phyloP scores from a whole-genome alignment of 2,113 vertebrate species.

The Atlantisia rogersi region DNA sequence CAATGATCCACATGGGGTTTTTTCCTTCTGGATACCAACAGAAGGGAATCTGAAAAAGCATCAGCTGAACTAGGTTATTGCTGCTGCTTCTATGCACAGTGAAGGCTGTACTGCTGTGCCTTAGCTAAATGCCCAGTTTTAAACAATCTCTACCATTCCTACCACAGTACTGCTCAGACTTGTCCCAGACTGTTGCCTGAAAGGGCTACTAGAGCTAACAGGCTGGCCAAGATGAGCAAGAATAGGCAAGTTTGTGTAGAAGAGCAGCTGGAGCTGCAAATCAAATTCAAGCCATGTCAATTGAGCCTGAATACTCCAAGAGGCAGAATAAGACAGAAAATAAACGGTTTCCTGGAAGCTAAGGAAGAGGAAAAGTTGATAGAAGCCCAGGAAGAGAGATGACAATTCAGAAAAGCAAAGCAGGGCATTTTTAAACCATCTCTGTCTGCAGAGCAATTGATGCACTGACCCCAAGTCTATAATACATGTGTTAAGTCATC shows the following conservation, averaged over 20 bases:
- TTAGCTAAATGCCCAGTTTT: not conserved
- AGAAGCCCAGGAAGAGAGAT: not conserved
- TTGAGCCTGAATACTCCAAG: not conserved
- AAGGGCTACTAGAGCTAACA: not conserved
- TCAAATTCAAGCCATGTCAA: not conserved
- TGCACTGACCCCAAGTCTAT: not conserved
- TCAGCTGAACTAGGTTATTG: not conserved
- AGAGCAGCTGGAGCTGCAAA: not conserved
- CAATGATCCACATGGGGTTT: not conserved
- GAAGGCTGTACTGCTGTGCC: not conserved
- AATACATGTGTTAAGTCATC: not conserved
- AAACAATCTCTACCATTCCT: not conserved
- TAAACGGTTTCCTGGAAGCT: not conserved
- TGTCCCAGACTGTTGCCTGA: not conserved
- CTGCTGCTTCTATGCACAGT: not conserved
- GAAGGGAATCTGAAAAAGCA: not conserved
- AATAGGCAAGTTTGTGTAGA: fast-evolving
- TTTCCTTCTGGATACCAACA: not conserved
- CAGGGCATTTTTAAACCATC: not conserved
- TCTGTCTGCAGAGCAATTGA: not conserved
- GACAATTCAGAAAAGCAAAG: not conserved
- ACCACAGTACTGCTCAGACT: fast-evolving
- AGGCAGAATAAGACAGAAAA: not conserved
- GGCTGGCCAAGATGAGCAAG: not conserved
- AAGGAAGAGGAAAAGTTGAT: not conserved